Conservation (phyloP, 2,113 vertebrate species). For the Trichechus manatus region DNA sequence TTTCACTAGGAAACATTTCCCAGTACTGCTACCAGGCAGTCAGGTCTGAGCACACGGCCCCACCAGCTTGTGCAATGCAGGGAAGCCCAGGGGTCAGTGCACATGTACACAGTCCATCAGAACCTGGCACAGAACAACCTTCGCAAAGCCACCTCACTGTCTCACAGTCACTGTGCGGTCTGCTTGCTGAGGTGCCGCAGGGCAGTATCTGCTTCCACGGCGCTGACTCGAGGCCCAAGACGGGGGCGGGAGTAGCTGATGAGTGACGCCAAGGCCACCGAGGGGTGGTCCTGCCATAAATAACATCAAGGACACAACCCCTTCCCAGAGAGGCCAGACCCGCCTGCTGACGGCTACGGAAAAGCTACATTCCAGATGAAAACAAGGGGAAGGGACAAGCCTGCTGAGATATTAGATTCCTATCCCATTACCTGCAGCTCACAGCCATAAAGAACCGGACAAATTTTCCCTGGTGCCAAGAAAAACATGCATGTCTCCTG, state of each 20-base stretch:
- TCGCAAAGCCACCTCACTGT: not conserved
- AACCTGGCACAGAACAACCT: not conserved
- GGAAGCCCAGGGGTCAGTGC: not conserved
- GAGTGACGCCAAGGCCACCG: not conserved
- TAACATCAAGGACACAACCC: not conserved
- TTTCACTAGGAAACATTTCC: conserved; percentile 84
- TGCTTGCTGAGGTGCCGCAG: not conserved
- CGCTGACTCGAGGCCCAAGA: not conserved
- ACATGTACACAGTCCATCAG: not conserved
- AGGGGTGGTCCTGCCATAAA: not conserved
- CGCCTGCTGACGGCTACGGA: not conserved
- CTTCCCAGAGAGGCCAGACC: not conserved
- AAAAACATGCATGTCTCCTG: conserved; percentile 2
- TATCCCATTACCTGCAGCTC: not conserved
- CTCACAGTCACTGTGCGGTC: not conserved
- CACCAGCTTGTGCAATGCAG: not conserved
- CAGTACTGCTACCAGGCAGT: conserved; percentile 79
- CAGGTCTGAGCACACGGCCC: conserved; percentile 80
- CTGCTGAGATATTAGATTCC: not conserved
- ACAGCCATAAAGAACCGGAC: conserved; percentile 29
- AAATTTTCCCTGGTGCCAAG: not conserved
- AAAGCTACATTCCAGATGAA: not conserved
- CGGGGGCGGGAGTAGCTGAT: not conserved
- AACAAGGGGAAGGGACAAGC: conserved; percentile 22
- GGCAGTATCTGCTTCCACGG: not conserved